A percentile compares a stretch with the other conserved stretches of the same genome.
Evolutionary conservation across 1,140 invertebrate species (phyloP).

Genomic region (Diprion similis): DNA sequence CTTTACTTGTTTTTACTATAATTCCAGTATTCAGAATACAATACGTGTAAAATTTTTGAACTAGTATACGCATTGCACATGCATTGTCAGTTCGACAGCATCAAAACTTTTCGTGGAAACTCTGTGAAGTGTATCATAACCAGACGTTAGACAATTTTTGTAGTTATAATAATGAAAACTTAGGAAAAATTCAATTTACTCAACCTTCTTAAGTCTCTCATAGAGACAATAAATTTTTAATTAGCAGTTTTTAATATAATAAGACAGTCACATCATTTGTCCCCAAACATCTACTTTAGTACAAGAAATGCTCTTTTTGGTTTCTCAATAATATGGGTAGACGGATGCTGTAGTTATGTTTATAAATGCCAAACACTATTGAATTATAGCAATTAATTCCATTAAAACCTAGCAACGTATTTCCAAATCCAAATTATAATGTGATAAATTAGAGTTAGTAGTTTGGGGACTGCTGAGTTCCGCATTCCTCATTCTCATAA

Average conservation of each 20-base stretch:
- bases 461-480: no score
- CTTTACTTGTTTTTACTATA: background rate
- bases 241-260: background rate
- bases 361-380: no score
- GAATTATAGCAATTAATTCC: no score
- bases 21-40: no score
- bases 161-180: background rate
- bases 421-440: no score
- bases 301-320: background rate
- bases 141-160: background rate
- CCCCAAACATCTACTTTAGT: background rate
- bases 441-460: no score
- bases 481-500: no score
- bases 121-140: background rate
- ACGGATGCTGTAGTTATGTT: no score
- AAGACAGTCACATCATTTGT: background rate
- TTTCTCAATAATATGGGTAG: background rate
- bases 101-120: background rate
- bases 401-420: no score
- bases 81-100: background rate
- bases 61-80: no score
- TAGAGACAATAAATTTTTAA: background rate
- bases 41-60: no score
- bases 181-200: background rate
- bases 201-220: slow-evolving; percentile 1